Conservation (phyloP, 2,113 vertebrate species). For the Macaca nemestrina region DNA sequence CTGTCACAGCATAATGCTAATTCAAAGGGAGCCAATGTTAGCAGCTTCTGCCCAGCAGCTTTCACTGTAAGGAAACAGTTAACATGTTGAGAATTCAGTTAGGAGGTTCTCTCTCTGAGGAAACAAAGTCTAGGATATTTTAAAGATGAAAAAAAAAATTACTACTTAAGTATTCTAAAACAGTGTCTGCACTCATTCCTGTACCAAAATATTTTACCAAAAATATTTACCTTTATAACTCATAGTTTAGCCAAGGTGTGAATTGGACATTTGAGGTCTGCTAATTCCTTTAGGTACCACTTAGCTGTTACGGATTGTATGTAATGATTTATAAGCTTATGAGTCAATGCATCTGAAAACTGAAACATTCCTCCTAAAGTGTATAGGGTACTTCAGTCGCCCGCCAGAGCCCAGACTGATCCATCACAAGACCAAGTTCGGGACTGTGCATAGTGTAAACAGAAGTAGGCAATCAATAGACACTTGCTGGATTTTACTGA, state of each 20-base stretch:
- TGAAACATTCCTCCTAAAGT: neutral
- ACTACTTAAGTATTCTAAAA: neutral
- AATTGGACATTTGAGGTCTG: neutral
- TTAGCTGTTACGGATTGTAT: neutral
- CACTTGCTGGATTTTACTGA: neutral
- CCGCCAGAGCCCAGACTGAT: neutral
- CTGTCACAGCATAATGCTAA: neutral
- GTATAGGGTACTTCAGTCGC: neutral
- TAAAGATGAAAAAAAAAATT: neutral
- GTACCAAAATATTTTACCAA: neutral
- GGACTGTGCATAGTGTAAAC: neutral
- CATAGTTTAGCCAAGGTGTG: constrained; percentile 9
- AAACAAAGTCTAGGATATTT: neutral
- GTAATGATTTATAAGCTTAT: neutral
- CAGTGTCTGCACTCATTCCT: neutral
- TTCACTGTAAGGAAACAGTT: neutral
- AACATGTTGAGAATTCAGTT: neutral
- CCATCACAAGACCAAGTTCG: neutral
- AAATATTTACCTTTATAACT: constrained; percentile 28
- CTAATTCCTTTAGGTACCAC: neutral
- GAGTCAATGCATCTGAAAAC: neutral
- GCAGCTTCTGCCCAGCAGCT: neutral
- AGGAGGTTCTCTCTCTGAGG: neutral
- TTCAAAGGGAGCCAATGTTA: neutral
- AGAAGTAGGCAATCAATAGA: neutral